Conservation (phyloP, 1,140 invertebrate species). For the Chelonus insularis region DNA sequence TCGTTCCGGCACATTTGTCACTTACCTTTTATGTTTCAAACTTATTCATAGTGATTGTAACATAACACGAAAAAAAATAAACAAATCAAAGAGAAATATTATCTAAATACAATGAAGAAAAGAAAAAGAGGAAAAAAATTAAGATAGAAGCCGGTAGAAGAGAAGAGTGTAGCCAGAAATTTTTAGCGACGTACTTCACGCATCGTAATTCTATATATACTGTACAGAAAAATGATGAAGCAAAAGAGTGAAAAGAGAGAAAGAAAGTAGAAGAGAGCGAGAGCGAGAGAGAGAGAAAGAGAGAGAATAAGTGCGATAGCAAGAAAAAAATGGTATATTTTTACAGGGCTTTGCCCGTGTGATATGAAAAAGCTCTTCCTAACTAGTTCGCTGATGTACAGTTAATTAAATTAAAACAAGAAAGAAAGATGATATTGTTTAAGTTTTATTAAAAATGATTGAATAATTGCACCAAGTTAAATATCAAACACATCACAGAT, state of each 20-base stretch:
- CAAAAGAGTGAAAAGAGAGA: constrained; percentile 26
- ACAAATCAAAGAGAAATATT: no score
- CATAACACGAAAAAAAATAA: no score
- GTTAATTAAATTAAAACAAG: constrained; percentile 42
- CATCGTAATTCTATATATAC: constrained; percentile 28
- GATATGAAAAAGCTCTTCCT: constrained; percentile 56
- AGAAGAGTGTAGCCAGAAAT: no score
- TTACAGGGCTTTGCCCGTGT: constrained; percentile 56
- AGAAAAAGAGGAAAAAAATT: no score
- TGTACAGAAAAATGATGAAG: constrained; percentile 14
- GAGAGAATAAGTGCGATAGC: background rate
- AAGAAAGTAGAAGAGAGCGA: background rate
- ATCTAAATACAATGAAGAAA: no score
- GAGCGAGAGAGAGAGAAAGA: constrained; percentile 5
- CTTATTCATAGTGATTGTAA: no score
- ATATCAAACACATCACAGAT: no score
- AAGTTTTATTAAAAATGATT: background rate
- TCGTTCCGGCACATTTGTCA: no score
- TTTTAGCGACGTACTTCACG: background rate
- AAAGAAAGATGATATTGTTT: constrained; percentile 10
- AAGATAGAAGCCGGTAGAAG: background rate
- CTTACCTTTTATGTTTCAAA: no score
- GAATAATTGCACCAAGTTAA: no score
- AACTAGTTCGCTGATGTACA: constrained; percentile 44
- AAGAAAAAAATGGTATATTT: constrained; percentile 51